Conservation (phyloP, 2,797 vertebrate genomes). For the Molossus molossus region DNA sequence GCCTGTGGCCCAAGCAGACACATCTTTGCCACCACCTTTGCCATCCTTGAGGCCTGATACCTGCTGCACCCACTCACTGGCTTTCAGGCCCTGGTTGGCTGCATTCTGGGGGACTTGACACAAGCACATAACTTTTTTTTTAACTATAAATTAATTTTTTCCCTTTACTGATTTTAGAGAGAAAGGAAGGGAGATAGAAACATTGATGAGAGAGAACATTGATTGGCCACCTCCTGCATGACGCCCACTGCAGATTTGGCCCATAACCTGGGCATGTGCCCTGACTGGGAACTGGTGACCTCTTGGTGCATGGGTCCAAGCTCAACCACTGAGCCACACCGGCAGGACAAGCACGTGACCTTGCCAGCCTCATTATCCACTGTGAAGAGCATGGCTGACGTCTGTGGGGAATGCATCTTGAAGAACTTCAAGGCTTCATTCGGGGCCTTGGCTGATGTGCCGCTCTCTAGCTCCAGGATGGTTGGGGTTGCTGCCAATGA, state of each 20-base stretch:
- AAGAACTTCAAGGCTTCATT: constrained; percentile 98
- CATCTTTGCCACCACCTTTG: constrained; percentile 97
- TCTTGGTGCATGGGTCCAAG: too few species aligned
- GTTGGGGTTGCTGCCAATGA: constrained; percentile 96
- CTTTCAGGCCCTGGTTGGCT: constrained; percentile 95
- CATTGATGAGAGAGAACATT: too few species aligned
- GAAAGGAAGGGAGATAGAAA: too few species aligned
- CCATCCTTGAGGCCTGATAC: constrained; percentile 96
- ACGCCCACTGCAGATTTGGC: too few species aligned
- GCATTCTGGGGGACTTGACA: constrained; percentile 98
- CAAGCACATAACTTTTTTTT: constrained; percentile 79
- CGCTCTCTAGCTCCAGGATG: constrained; percentile 98
- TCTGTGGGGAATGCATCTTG: constrained; percentile 96
- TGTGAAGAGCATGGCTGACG: constrained; percentile 96
- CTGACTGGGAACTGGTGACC: too few species aligned
- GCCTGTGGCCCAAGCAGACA: constrained; percentile 97
- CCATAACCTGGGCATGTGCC: too few species aligned
- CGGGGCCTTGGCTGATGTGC: constrained; percentile 97
- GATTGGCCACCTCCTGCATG: too few species aligned
- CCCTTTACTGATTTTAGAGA: too few species aligned
- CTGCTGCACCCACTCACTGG: constrained; percentile 97
- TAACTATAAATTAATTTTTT: too few species aligned
- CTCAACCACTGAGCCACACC: too few species aligned
- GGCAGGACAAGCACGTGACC: constrained; percentile 92
- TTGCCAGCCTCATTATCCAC: constrained; percentile 95